Evolutionary conservation across 1,140 invertebrate genomes (phyloP).

Genomic region (Drosophila truncata): DNA sequence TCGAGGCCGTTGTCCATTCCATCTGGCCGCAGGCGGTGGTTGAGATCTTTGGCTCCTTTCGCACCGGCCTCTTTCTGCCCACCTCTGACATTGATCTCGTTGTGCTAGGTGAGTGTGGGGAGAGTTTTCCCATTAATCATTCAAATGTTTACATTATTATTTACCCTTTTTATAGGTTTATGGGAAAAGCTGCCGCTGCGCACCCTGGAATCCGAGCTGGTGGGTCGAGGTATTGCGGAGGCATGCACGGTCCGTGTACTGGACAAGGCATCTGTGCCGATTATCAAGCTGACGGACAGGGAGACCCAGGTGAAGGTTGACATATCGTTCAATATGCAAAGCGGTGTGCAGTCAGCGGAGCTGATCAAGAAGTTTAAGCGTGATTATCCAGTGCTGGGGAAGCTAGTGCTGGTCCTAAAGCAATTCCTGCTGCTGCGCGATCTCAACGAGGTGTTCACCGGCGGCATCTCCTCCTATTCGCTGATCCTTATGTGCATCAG

Average conservation of each 20-base stretch:
- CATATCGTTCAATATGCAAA: constrained; percentile 99
- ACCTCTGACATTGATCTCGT: constrained; percentile 99
- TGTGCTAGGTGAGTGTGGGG: constrained; percentile 95
- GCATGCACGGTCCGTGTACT: constrained; percentile 96
- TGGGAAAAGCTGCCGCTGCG: constrained; percentile 96
- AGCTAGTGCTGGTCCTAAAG: constrained; percentile 98
- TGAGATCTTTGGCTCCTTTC: constrained; percentile 98
- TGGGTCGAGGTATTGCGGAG: constrained; percentile 95
- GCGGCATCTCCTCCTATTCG: constrained; percentile 99
- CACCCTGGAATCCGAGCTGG: constrained; percentile 95
- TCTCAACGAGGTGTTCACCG: constrained; percentile 99
- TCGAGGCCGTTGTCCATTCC: constrained; percentile 93
- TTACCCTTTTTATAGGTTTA: constrained; percentile 91
- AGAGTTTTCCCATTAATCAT: too few relatives aligned
- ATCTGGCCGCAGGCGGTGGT: constrained; percentile 96
- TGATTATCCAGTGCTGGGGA: constrained; percentile 94
- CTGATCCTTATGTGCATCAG: constrained; percentile 99
- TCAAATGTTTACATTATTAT: neutral
- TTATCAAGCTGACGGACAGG: constrained; percentile 98
- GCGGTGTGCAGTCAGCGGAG: constrained; percentile 97
- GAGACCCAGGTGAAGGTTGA: constrained; percentile 97
- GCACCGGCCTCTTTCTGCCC: constrained; percentile 97
- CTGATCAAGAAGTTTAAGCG: constrained; percentile 95
- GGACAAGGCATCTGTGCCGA: constrained; percentile 98
- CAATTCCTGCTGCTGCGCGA: constrained; percentile 98